phyloP scores from a whole-genome alignment of 2,888 invertebrate genomes.

The Coelopa pilipes region DNA sequence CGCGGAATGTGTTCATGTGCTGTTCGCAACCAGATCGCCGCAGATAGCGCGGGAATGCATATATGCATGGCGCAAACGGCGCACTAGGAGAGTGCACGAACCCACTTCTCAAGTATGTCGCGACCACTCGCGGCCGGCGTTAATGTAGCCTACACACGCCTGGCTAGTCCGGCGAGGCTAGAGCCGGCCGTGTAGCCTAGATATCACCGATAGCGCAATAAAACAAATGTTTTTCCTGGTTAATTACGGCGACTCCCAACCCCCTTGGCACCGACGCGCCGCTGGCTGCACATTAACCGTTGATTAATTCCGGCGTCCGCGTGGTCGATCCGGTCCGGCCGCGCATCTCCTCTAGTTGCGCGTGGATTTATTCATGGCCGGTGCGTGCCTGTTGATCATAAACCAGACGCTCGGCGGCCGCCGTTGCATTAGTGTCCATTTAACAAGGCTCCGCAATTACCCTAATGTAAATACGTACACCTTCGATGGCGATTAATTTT shows the following conservation, averaged over 20 bases:
- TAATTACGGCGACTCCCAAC: background rate
- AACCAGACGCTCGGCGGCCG: slow-evolving; percentile 8
- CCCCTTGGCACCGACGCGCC: background rate
- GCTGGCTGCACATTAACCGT: slow-evolving; percentile 1
- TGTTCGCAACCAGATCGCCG: too few relatives aligned
- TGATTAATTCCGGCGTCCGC: background rate
- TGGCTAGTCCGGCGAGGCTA: too few relatives aligned
- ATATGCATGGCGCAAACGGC: background rate
- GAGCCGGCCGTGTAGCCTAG: background rate
- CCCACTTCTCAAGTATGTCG: too few relatives aligned
- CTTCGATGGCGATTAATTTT: slow-evolving; percentile 29
- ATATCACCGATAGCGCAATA: slow-evolving; percentile 26
- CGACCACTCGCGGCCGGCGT: background rate
- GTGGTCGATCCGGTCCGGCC: too few relatives aligned
- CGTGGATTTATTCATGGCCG: slow-evolving; percentile 6
- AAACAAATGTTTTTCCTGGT: slow-evolving; percentile 23
- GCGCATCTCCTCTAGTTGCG: background rate
- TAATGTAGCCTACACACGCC: slow-evolving; percentile 16
- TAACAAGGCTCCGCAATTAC: slow-evolving; percentile 18
- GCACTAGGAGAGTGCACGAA: too few relatives aligned
- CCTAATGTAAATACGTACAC: slow-evolving; percentile 26
- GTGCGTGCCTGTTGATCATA: slow-evolving; percentile 31
- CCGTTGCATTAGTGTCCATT: slow-evolving; percentile 25
- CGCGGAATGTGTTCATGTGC: too few relatives aligned
- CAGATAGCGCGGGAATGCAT: background rate